Evolutionary conservation across 1,140 invertebrate species (phyloP), one percentile per base, ranked within the genome.

Genomic region (Coboldia fuscipes): DNA sequence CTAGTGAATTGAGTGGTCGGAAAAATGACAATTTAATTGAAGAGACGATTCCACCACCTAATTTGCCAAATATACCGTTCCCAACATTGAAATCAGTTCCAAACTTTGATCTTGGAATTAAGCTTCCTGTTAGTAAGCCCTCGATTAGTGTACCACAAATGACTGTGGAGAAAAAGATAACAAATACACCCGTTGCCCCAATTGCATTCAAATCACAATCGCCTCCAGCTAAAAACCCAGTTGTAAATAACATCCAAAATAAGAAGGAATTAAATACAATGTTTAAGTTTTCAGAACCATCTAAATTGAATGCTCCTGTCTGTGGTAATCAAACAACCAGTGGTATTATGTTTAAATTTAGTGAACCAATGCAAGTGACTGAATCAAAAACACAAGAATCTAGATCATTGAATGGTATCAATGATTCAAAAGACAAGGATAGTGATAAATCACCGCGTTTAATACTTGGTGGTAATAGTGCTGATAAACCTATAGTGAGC

Each of bases 71-170:
- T 32, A 61, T 68, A 36, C 49, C 59, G 26, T 55, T 77, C 35
- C 66, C 70, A n/a, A 66, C 69, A 24, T 64, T 66, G 32, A 62
- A 58, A 24, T 46, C 36, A n/a, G 42, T 69, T 30, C 70, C 70
- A 1, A 68, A 56, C 37, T 69, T 72, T 38, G 65, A 70, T 39
- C 59, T 68, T 21, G 42, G 51, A 12, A 29, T 62, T 33, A 50
- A 58, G 15, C 41, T 52, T 14, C 14, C 35, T 10, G 9, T 60
- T 31, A 50, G 59, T 18, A 45, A 50, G 14, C 9, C 27, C 17
- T 24, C 26, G 10, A 14, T 33, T 24, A n/a, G 7, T 18, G 14
- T 13, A 19, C 26, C 27, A 33, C 23, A 6, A 24, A 33, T n/a
- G 30, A 32, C 22, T 23, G 22, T 23, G 22, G 22, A 6, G 6